These are phyloP conservation scores for Zapornia atra DNA, from an alignment of 2,113 vertebrate genomes.

Conservation along the genomic window DNA sequence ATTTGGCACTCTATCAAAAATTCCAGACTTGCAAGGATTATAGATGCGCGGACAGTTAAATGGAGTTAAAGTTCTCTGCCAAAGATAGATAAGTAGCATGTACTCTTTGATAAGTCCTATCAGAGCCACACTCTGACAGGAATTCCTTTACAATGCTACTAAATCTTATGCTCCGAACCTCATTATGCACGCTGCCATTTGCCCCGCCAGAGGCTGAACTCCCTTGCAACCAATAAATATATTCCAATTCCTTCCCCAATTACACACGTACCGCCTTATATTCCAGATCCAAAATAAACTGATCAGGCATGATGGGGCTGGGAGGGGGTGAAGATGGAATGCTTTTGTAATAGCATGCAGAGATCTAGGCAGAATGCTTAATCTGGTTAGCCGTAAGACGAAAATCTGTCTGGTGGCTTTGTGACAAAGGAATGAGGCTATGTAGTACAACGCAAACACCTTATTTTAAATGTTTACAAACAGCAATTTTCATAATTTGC, in stretches of 20 bases:
- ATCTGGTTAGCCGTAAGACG: constrained; percentile 41
- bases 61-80: constrained; percentile 15
- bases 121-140: constrained; percentile 50
- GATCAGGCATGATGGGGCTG: not conserved
- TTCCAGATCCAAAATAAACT: not conserved
- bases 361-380: not conserved
- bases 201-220: not conserved
- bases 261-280: not conserved
- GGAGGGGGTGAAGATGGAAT: not conserved
- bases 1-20: constrained; percentile 46
- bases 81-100: constrained; percentile 42
- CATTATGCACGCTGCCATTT: not conserved
- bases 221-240: constrained; percentile 30
- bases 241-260: not conserved
- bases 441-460: not conserved
- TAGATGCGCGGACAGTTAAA: constrained; percentile 52
- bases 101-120: constrained; percentile 54
- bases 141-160: constrained; percentile 39
- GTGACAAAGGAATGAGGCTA: not conserved
- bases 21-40: constrained; percentile 50
- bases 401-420: constrained; percentile 38
- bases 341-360: not conserved
- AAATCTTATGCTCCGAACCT: constrained; percentile 20
- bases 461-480: not conserved
- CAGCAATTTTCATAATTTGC: not conserved